Percentiles rank a stretch among this genome's conserved stretches.
Conservation (phyloP, 2,113 vertebrate genomes). For the Aviceda subcristata region DNA sequence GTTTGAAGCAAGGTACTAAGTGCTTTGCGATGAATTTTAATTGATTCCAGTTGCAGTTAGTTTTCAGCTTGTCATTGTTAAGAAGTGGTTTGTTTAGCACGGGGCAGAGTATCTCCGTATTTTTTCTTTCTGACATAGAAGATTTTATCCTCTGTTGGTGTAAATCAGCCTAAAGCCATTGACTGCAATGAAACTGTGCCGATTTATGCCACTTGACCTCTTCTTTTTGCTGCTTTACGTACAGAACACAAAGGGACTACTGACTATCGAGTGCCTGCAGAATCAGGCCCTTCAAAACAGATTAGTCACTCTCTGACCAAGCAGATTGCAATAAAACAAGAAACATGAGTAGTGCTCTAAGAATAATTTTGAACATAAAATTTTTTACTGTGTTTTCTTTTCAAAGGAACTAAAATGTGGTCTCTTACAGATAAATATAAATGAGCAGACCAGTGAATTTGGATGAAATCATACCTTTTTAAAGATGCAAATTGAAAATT, state of each 20-base stretch:
- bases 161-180: constrained; percentile 4
- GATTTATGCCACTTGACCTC: constrained; percentile 30
- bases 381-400: background rate
- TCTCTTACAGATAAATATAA: constrained; percentile 66
- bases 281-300: constrained; percentile 51
- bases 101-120: background rate
- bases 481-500: constrained; percentile 72
- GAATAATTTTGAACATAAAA: constrained; percentile 16
- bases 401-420: constrained; percentile 54
- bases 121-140: background rate
- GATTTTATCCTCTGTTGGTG: background rate
- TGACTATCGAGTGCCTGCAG: background rate
- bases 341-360: background rate
- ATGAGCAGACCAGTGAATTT: constrained; percentile 54
- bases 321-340: constrained; percentile 13
- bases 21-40: constrained; percentile 1
- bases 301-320: constrained; percentile 36
- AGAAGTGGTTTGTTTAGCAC: background rate
- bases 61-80: background rate
- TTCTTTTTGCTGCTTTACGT: background rate
- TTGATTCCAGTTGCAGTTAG: constrained; percentile 20
- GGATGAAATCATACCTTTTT: constrained; percentile 66
- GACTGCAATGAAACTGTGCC: background rate
- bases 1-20: background rate
- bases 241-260: constrained; percentile 37